Percentiles rank a stretch among this genome's conserved stretches.
phyloP scores from a whole-genome alignment of 2,113 vertebrate genomes.

The Junco hyemalis region DNA sequence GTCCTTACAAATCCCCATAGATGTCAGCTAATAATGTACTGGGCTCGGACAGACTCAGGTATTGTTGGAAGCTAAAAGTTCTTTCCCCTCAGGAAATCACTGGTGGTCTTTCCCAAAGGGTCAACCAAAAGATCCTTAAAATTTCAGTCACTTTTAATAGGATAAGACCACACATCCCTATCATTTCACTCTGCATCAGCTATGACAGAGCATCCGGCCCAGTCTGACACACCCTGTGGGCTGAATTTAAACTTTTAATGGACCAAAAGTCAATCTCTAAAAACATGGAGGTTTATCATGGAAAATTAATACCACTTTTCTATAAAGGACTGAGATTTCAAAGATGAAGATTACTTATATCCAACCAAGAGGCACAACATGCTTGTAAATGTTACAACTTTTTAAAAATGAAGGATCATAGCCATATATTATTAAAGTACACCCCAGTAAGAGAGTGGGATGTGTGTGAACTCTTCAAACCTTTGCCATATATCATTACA shows the following conservation, averaged over 20 bases:
- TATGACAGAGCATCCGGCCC: neutral
- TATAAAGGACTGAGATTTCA: neutral
- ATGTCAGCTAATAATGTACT: neutral
- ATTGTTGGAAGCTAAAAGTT: neutral
- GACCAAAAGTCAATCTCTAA: neutral
- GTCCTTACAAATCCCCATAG: neutral
- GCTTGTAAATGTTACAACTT: neutral
- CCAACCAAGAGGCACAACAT: neutral
- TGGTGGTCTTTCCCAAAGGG: neutral
- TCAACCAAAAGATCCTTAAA: neutral
- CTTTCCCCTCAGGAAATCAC: conserved; percentile 5
- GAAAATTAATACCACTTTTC: neutral
- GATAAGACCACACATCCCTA: neutral
- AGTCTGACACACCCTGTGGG: neutral
- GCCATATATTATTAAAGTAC: neutral
- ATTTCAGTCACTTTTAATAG: conserved; percentile 20
- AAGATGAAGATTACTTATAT: neutral
- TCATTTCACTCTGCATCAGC: neutral
- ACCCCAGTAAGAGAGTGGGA: neutral
- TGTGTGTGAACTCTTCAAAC: neutral
- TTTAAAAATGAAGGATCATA: neutral
- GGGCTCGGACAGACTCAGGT: neutral
- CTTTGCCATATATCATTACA: neutral
- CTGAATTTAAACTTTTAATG: neutral
- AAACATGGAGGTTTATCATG: neutral